Evolutionary conservation across 2,888 invertebrate genomes (phyloP).

Genomic region (Apoda limacodes): DNA sequence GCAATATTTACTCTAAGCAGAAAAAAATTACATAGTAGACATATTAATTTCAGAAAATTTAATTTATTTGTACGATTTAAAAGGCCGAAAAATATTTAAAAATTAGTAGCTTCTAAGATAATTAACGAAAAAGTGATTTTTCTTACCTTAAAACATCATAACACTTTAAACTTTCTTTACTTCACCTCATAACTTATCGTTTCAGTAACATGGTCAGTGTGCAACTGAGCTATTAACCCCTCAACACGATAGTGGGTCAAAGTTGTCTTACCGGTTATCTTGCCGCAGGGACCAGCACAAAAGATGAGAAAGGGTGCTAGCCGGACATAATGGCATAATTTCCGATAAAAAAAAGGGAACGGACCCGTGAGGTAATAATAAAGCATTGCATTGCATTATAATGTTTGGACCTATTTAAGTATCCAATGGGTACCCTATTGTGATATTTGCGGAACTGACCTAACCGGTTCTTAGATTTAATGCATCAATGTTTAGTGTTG

Average conservation of each 20-base stretch:
- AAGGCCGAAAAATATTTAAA: too few relatives aligned
- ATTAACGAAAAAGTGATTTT: too few relatives aligned
- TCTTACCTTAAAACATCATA: not conserved
- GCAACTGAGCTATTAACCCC: conserved; percentile 60
- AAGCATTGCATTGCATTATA: conserved; percentile 57
- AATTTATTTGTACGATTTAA: too few relatives aligned
- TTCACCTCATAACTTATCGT: not conserved
- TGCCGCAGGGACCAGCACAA: conserved; percentile 41
- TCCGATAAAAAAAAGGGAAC: conserved; percentile 30
- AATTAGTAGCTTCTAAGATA: too few relatives aligned
- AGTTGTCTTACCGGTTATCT: conserved; percentile 69
- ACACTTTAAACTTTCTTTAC: not conserved
- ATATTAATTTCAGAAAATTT: too few relatives aligned
- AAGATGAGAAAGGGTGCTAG: conserved; percentile 49
- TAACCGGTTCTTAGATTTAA: conserved; percentile 54
- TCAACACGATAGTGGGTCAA: conserved; percentile 41
- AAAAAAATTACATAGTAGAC: too few relatives aligned
- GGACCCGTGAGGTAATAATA: conserved; percentile 30
- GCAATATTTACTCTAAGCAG: too few relatives aligned
- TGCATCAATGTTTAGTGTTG: too few relatives aligned
- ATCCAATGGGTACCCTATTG: conserved; percentile 60
- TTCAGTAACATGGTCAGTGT: conserved; percentile 42
- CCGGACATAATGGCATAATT: conserved; percentile 58
- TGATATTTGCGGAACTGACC: conserved; percentile 61
- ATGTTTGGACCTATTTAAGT: conserved; percentile 70